Evolutionary conservation across 2,113 vertebrate genomes (phyloP), one percentile per base, ranked within the genome.

Genomic region (Myxocyprinus asiaticus): DNA sequence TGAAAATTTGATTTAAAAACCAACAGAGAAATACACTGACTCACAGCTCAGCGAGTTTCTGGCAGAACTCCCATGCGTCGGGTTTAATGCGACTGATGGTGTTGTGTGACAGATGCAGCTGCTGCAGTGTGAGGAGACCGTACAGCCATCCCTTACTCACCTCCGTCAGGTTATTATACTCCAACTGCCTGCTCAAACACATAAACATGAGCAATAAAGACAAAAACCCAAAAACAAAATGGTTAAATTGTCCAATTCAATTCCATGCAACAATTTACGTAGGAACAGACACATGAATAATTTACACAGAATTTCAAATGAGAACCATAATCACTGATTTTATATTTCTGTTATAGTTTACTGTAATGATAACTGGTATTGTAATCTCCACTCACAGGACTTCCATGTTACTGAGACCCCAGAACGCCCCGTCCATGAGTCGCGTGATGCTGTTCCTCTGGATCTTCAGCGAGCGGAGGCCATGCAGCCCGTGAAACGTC

Each of bases 41-140:
- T 95, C 89, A 99, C 97, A 99, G 96, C 91, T 97, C 93, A 64
- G 92, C 93, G 87, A 99, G 98, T 82, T 96, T 98, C 76, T 97
- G 97, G 95, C 98, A 98, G 91, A 95, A 98, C 88, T 98, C 96
- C 98, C 98, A 99, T 91, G 96, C 95, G 85, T 97, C 95, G 5
- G 95, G 91, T 88, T 90, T 94, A 92, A 99, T 97, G 89, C 93
- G 94, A 92, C 81, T 94, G 93, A 98, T 95, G 92, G 94, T 87
- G 87, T 99, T 99, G 88, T 97, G 95, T 89, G 94, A 91, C 80
- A 99, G 96, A 89, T 97, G 95, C 76, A 99, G 96, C 44, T 97
- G 94, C 91, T 98, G 94, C 82, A 99, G 93, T 89, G 92, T 95
- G 87, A 95, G 91, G 88, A 98, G 92, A 76, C 98, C 98, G 17